Conservation (phyloP, 2,797 vertebrate genomes). For the Synanceia verrucosa region DNA sequence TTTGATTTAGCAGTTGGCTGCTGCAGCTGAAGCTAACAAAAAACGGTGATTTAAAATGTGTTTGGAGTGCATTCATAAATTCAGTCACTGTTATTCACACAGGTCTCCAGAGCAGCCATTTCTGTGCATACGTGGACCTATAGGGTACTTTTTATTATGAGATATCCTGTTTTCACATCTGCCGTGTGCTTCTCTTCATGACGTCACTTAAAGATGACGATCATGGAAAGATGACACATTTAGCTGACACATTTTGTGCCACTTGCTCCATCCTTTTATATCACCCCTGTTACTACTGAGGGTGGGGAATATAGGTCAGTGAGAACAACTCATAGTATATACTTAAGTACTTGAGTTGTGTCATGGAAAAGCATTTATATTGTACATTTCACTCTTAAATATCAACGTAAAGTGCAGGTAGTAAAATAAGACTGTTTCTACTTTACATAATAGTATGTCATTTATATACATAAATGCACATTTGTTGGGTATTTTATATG, state of each 20-base stretch:
- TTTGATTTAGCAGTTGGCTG: constrained; percentile 24
- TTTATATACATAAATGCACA: no score
- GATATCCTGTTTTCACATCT: background rate
- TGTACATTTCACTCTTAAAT: background rate
- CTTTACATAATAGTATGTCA: no score
- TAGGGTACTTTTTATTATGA: background rate
- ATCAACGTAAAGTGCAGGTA: background rate
- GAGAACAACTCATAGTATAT: background rate
- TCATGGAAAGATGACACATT: constrained; percentile 4
- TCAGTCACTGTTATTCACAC: background rate
- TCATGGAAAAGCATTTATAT: background rate
- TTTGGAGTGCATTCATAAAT: background rate
- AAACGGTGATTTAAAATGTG: background rate
- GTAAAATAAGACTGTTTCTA: no score
- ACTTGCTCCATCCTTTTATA: constrained; percentile 15
- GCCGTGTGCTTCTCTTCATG: background rate
- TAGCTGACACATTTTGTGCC: constrained; percentile 14
- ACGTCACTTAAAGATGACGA: background rate
- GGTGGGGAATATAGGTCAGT: background rate
- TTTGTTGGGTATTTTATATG: constrained; percentile 3
- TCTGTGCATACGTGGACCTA: background rate
- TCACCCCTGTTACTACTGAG: background rate
- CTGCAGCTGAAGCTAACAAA: constrained; percentile 19
- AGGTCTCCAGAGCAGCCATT: background rate
- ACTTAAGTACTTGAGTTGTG: background rate